A percentile compares a stretch with the other conserved stretches of the same genome.
Evolutionary conservation across 2,113 vertebrate genomes (phyloP).

Genomic region (Psophia crepitans): DNA sequence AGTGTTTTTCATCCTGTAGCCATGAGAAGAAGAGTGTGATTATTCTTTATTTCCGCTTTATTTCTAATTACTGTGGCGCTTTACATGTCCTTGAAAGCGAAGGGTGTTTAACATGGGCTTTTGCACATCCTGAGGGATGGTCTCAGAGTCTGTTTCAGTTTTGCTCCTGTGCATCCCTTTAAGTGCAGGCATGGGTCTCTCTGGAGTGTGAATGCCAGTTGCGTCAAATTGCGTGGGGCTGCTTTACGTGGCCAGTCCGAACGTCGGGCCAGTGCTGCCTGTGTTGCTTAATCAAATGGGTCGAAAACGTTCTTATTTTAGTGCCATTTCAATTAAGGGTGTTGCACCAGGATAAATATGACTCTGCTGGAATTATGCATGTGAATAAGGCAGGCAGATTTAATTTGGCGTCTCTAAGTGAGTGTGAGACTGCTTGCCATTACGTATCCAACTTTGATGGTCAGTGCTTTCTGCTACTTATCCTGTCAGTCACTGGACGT

Average conservation of each 20-base stretch:
- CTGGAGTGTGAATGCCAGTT: not conserved
- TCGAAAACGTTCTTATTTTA: not conserved
- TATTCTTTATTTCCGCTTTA: not conserved
- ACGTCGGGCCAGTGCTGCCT: not conserved
- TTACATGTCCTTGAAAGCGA: not conserved
- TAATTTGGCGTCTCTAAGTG: not conserved
- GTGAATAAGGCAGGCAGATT: not conserved
- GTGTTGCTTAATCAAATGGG: not conserved
- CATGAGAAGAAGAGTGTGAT: not conserved
- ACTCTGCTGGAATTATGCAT: not conserved
- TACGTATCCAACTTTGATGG: not conserved
- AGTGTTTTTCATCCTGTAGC: not conserved
- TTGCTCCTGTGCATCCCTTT: not conserved
- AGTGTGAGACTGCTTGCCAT: not conserved
- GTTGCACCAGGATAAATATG: not conserved
- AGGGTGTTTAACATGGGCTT: not conserved
- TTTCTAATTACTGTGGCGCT: not conserved
- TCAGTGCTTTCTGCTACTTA: not conserved
- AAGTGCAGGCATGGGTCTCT: not conserved
- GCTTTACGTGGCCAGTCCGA: not conserved
- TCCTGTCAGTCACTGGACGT: not conserved
- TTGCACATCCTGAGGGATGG: not conserved
- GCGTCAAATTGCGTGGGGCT: not conserved
- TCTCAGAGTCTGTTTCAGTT: not conserved
- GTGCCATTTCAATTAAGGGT: not conserved